These are phyloP conservation scores for Gnathonemus longibarbis DNA, from an alignment of 2,113 vertebrate species.

Conservation along the genomic window DNA sequence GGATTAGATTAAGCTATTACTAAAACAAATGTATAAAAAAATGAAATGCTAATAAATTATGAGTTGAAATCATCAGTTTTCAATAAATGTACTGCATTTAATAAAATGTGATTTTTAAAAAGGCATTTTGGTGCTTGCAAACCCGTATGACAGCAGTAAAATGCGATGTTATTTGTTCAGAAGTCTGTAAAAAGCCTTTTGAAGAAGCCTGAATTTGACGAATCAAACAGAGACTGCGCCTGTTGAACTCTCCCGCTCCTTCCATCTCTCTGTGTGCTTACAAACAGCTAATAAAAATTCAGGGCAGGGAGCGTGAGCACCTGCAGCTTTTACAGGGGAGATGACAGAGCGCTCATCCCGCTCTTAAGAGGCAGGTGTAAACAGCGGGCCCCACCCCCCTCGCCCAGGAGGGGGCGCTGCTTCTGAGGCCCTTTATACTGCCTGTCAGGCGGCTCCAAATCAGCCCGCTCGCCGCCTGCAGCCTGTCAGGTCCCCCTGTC, in stretches of 20 bases:
- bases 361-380: neutral
- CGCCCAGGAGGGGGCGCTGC: neutral
- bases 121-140: neutral
- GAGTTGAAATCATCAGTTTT: neutral
- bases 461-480: neutral
- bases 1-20: neutral
- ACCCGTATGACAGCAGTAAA: neutral
- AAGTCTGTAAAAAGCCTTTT: neutral
- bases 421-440: neutral
- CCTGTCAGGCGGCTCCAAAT: neutral
- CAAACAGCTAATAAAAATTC: constrained; percentile 5
- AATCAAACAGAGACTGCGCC: neutral
- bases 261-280: neutral
- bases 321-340: neutral
- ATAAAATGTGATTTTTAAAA: neutral
- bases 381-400: neutral
- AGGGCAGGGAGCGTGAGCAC: neutral
- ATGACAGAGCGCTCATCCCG: neutral
- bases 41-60: neutral
- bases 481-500: neutral
- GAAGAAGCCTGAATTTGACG: neutral
- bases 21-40: neutral
- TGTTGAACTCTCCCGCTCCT: neutral
- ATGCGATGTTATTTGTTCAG: neutral
- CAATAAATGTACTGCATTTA: neutral